Percentiles rank a stretch among this genome's conserved stretches.
These are phyloP conservation scores for Menidia menidia DNA, from an alignment of 2,797 vertebrate species.

Conservation along the genomic window DNA sequence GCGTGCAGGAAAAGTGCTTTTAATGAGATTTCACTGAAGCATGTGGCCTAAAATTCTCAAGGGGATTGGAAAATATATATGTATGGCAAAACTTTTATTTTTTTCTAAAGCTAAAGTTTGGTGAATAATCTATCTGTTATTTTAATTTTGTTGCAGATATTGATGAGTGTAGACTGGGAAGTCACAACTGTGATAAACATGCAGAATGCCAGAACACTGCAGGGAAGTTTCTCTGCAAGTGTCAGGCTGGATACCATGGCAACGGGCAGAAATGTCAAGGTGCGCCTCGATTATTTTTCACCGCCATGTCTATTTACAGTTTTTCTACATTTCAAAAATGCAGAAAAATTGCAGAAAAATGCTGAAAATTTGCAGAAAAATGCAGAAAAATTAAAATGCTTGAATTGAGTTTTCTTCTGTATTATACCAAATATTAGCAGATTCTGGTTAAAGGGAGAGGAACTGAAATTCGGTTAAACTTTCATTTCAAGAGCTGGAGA, in stretches of 20 bases:
- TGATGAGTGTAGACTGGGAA: conserved; percentile 81
- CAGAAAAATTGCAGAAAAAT: background rate
- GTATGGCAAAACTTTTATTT: too few relatives aligned
- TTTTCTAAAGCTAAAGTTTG: background rate
- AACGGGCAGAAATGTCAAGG: conserved; percentile 72
- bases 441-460: background rate
- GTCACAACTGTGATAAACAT: conserved; percentile 80
- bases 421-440: background rate
- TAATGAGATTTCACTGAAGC: too few relatives aligned
- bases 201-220: conserved; percentile 80
- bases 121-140: background rate
- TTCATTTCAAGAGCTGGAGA: conserved; percentile 44
- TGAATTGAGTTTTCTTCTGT: too few relatives aligned
- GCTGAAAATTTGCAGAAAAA: too few relatives aligned
- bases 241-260: conserved; percentile 63
- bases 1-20: background rate
- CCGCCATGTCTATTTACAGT: background rate
- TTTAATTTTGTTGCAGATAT: conserved; percentile 75
- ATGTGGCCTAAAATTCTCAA: too few relatives aligned
- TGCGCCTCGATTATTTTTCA: conserved; percentile 45
- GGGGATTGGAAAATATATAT: too few relatives aligned
- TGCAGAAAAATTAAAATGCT: too few relatives aligned
- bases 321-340: background rate
- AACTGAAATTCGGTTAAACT: background rate
- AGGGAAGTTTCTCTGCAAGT: conserved; percentile 81